Conservation (phyloP, 2,888 invertebrate genomes). For the Oithona nana region DNA sequence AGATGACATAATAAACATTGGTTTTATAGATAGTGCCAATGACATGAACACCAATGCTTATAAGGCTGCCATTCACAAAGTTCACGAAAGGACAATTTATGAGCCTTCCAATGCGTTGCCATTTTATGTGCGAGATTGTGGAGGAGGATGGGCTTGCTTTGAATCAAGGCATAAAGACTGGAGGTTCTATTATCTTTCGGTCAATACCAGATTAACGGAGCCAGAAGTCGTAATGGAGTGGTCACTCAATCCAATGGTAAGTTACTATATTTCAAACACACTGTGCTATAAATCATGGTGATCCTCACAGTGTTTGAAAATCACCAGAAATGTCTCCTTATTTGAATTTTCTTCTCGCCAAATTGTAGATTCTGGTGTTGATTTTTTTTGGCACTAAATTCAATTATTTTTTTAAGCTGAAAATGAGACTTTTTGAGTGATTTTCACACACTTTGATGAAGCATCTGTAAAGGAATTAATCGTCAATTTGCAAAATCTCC, state of each 20-base stretch:
- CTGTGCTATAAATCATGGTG: background rate
- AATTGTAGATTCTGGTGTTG: too few species aligned
- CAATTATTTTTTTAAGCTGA: too few species aligned
- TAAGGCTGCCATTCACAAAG: conserved; percentile 14
- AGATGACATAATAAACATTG: background rate
- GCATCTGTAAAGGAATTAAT: too few species aligned
- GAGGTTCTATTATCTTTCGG: conserved; percentile 12
- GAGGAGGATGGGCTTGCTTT: conserved; percentile 15
- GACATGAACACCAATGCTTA: conserved; percentile 17
- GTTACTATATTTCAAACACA: too few species aligned
- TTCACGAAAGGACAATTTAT: conserved; percentile 13
- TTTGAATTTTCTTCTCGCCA: background rate
- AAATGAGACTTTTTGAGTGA: too few species aligned
- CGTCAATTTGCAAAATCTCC: too few species aligned
- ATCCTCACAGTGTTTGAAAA: background rate
- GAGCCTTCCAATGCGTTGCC: conserved; percentile 12
- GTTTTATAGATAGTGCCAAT: conserved; percentile 10
- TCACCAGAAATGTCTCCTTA: background rate
- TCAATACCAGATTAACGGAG: conserved; percentile 6
- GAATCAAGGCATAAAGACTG: conserved; percentile 15
- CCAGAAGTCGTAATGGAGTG: conserved; percentile 12
- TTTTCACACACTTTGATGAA: too few species aligned
- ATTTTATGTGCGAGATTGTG: conserved; percentile 11
- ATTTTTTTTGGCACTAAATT: too few species aligned
- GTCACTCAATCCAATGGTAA: conserved; percentile 11